phyloP scores from a whole-genome alignment of 2,113 vertebrate species.

The Thinocorus orbignyianus region DNA sequence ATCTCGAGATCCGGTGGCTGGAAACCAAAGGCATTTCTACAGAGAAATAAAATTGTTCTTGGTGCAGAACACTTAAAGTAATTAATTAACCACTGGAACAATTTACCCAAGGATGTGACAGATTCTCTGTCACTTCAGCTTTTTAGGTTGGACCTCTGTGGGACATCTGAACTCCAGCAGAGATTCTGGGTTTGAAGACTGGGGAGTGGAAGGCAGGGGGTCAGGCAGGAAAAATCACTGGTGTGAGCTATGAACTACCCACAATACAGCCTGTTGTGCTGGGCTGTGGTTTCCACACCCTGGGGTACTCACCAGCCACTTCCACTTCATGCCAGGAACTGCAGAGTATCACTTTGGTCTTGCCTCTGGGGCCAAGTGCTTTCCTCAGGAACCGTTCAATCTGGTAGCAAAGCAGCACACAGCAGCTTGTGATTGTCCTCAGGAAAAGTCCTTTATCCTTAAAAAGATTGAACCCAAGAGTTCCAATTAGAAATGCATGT shows the following conservation, averaged over 20 bases:
- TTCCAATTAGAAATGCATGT: neutral
- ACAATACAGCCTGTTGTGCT: rapidly evolving
- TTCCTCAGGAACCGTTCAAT: neutral
- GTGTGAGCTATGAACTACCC: neutral
- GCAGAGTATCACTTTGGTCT: neutral
- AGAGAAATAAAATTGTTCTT: neutral
- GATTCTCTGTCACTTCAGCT: neutral
- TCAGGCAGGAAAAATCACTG: neutral
- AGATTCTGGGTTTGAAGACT: neutral
- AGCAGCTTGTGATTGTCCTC: rapidly evolving
- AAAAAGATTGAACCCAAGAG: neutral
- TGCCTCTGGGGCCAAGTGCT: neutral
- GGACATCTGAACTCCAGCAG: neutral
- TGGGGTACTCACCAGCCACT: neutral
- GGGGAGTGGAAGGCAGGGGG: too few relatives aligned
- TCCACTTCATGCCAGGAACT: neutral
- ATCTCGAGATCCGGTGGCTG: neutral
- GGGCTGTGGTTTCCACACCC: neutral
- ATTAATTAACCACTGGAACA: slow-evolving; percentile 12
- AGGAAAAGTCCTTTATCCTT: neutral
- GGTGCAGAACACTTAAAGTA: neutral
- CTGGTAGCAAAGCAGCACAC: neutral
- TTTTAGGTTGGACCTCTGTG: neutral
- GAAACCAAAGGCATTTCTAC: neutral
- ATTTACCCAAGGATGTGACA: neutral